Conservation (phyloP, 2,888 invertebrate species). For the Nomada fabriciana region DNA sequence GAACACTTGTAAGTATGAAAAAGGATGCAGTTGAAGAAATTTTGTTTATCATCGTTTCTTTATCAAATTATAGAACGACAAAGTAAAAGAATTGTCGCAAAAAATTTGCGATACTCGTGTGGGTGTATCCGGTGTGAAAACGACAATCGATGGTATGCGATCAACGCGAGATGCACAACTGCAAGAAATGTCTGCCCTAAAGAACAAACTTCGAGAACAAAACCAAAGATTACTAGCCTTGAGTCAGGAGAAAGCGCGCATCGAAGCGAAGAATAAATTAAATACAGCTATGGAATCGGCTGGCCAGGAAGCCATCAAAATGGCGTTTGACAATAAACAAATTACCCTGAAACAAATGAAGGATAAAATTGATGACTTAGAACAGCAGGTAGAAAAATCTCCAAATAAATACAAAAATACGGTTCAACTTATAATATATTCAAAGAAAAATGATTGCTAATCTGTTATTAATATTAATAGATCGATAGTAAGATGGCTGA, state of each 20-base stretch:
- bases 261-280: slow-evolving; percentile 90
- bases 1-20: slow-evolving; percentile 82
- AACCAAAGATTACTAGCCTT: slow-evolving; percentile 92
- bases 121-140: slow-evolving; percentile 95
- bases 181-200: slow-evolving; percentile 93
- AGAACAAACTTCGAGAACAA: slow-evolving; percentile 93
- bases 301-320: slow-evolving; percentile 87
- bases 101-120: slow-evolving; percentile 93
- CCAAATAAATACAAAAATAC: neutral
- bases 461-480: slow-evolving; percentile 78
- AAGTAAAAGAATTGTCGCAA: slow-evolving; percentile 91
- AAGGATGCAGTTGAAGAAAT: neutral
- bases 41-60: neutral
- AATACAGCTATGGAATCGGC: slow-evolving; percentile 85
- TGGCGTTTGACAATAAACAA: slow-evolving; percentile 89
- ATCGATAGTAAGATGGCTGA: slow-evolving; percentile 92
- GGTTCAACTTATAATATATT: neutral
- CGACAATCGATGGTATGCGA: slow-evolving; percentile 98
- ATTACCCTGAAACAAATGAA: slow-evolving; percentile 89
- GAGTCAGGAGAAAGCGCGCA: slow-evolving; percentile 93
- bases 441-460: neutral
- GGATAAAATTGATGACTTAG: slow-evolving; percentile 90
- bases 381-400: slow-evolving; percentile 85
- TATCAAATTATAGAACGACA: slow-evolving; percentile 86
- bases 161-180: slow-evolving; percentile 96